These are phyloP conservation scores for Urocolius indicus DNA, from an alignment of 2,113 vertebrate genomes.

Conservation along the genomic window DNA sequence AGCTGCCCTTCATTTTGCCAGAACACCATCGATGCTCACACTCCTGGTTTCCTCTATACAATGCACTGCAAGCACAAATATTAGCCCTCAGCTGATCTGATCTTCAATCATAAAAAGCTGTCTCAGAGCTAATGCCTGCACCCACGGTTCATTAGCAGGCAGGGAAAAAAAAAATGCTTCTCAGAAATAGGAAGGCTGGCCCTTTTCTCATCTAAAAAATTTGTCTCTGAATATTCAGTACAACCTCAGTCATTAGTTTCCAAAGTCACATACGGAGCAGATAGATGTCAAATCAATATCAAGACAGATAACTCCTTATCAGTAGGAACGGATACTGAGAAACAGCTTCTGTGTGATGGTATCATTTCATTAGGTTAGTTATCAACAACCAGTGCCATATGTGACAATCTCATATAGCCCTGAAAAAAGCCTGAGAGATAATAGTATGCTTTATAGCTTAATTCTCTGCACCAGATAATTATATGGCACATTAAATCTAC, in stretches of 20 bases:
- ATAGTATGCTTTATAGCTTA: slow-evolving; percentile 34
- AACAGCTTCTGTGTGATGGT: slow-evolving; percentile 59
- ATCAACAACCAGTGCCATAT: slow-evolving; percentile 55
- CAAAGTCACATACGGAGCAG: slow-evolving; percentile 70
- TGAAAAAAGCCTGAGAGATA: slow-evolving; percentile 38
- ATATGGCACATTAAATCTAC: slow-evolving; percentile 68
- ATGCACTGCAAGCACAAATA: slow-evolving; percentile 40
- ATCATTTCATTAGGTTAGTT: slow-evolving; percentile 73
- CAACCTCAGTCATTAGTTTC: slow-evolving; percentile 68
- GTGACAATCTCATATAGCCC: slow-evolving; percentile 40
- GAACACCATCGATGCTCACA: background rate
- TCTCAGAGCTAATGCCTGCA: slow-evolving; percentile 53
- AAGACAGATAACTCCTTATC: slow-evolving; percentile 76
- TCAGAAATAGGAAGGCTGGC: slow-evolving; percentile 59
- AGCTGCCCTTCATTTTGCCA: background rate
- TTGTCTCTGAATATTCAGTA: slow-evolving; percentile 69
- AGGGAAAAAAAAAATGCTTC: background rate
- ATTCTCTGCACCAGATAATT: slow-evolving; percentile 68
- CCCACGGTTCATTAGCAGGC: slow-evolving; percentile 62
- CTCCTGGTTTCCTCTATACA: background rate
- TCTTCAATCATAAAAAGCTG: slow-evolving; percentile 45
- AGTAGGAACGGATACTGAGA: slow-evolving; percentile 60
- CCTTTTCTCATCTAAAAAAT: slow-evolving; percentile 61
- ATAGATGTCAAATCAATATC: slow-evolving; percentile 78
- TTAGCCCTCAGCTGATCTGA: slow-evolving; percentile 43